Evolutionary conservation across 2,113 vertebrate species (phyloP), one percentile per base, ranked within the genome.

Genomic region (Corythaixoides concolor): DNA sequence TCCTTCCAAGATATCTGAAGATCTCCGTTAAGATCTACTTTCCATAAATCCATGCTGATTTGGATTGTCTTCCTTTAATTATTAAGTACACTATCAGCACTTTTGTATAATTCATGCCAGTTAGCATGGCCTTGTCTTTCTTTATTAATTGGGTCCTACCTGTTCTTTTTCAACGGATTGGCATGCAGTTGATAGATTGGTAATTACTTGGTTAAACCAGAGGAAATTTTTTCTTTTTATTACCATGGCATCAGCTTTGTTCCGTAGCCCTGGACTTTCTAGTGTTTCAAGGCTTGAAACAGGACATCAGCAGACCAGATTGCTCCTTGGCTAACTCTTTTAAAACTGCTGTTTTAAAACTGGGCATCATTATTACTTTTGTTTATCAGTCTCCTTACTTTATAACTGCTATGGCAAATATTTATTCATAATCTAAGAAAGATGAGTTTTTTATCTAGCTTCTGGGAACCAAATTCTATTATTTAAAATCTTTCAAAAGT

Each of bases 81-180:
- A 77, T 80, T 86, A 69, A 77, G 9, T 69, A 58, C 11, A 12
- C 18, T 56, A 28, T 88, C 75, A 72, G 14, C 0, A 3, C 53
- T 94, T 83, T 33, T 96, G 39, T 86, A 66, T 91, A 84, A 93
- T 89, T 91, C 21, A 91, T 81, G 37, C 5, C n/a, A 35, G 33
- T 84, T 77, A 78, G 56, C 55, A 73, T 1, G 3, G n/a, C 8
- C 39, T 74, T 41, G 13, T 74, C n/a, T 45, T 88, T 72, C 67
- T 70, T 66, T 66, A 76, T 47, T 79, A 79, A 55, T 63, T 73
- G 32, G 77, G 30, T 69, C 18, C 7, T 59, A 66, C 39, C 14
- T 77, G 21, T 45, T 88, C 41, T 70, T 91, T 94, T 81, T 90
- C 55, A 66, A 30, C 53, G 90, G 28, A 82, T 5, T 63, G 28